phyloP scores from a whole-genome alignment of 2,113 vertebrate species.

The Falcunculus frontatus region DNA sequence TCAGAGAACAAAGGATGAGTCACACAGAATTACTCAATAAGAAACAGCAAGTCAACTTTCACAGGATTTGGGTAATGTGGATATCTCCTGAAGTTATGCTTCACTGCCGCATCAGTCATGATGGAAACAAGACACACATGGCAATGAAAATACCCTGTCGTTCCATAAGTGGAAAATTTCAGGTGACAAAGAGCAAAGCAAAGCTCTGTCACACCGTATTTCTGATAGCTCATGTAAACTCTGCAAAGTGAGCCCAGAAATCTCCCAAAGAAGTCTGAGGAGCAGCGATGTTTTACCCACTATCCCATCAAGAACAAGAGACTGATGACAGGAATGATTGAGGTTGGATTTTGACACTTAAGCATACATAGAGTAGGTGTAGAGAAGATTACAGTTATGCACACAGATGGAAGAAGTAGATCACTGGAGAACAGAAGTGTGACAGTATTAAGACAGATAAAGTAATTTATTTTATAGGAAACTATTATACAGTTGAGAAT shows the following conservation, averaged over 20 bases:
- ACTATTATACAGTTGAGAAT: conserved; percentile 26
- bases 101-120: background rate
- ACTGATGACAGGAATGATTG: conserved; percentile 30
- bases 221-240: background rate
- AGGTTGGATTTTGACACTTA: conserved; percentile 50
- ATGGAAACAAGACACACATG: background rate
- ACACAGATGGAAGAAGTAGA: conserved; percentile 57
- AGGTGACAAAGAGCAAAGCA: background rate
- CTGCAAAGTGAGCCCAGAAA: background rate
- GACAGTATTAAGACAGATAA: conserved; percentile 60
- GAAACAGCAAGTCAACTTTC: conserved; percentile 9
- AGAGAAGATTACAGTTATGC: conserved; percentile 38
- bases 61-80: background rate
- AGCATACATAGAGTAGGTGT: conserved; percentile 58
- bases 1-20: conserved; percentile 26
- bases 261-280: background rate
- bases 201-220: background rate
- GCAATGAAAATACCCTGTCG: background rate
- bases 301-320: background rate
- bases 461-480: conserved; percentile 54
- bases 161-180: background rate
- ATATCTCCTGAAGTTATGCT: background rate
- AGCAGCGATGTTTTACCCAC: background rate
- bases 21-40: background rate
- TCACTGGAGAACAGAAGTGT: conserved; percentile 39